A percentile compares a stretch with the other conserved stretches of the same genome.
These are phyloP conservation scores for Microplitis deprimator DNA, from an alignment of 2,888 invertebrate species.

Conservation along the genomic window DNA sequence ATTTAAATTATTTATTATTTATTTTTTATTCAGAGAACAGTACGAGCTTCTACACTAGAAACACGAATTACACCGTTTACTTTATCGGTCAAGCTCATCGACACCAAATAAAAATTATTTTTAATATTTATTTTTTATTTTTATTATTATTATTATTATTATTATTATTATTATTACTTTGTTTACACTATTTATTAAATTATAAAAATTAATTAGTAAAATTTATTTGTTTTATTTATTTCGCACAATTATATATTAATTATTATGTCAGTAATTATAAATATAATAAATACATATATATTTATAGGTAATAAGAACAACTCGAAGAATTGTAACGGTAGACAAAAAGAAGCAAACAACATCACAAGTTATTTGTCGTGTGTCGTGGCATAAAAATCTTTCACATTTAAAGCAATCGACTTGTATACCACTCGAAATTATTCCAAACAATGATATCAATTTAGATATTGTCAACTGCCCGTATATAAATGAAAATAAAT, in stretches of 20 bases:
- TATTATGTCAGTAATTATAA: neutral
- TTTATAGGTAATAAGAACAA: slow-evolving; percentile 18
- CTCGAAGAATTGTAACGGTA: slow-evolving; percentile 17
- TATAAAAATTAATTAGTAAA: slow-evolving; percentile 26
- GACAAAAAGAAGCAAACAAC: slow-evolving; percentile 47
- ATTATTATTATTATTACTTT: slow-evolving; percentile 11
- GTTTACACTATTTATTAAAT: neutral
- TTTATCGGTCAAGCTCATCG: slow-evolving; percentile 65
- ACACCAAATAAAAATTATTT: slow-evolving; percentile 49
- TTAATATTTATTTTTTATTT: slow-evolving; percentile 29
- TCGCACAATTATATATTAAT: slow-evolving; percentile 5
- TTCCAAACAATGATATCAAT: slow-evolving; percentile 11
- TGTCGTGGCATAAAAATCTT: slow-evolving; percentile 47
- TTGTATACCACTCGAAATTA: slow-evolving; percentile 7
- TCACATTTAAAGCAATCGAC: slow-evolving; percentile 13
- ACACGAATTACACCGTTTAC: slow-evolving; percentile 67
- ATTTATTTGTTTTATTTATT: slow-evolving; percentile 31
- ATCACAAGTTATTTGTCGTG: slow-evolving; percentile 48
- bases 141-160: slow-evolving; percentile 9
- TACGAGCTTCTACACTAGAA: slow-evolving; percentile 64
- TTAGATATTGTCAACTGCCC: slow-evolving; percentile 36
- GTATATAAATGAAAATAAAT: slow-evolving; percentile 5
- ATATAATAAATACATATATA: slow-evolving; percentile 2
- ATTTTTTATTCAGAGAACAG: slow-evolving; percentile 55
- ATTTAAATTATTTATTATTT: neutral